phyloP scores from a whole-genome alignment of 1,140 invertebrate genomes.

The Portunus trituberculatus region DNA sequence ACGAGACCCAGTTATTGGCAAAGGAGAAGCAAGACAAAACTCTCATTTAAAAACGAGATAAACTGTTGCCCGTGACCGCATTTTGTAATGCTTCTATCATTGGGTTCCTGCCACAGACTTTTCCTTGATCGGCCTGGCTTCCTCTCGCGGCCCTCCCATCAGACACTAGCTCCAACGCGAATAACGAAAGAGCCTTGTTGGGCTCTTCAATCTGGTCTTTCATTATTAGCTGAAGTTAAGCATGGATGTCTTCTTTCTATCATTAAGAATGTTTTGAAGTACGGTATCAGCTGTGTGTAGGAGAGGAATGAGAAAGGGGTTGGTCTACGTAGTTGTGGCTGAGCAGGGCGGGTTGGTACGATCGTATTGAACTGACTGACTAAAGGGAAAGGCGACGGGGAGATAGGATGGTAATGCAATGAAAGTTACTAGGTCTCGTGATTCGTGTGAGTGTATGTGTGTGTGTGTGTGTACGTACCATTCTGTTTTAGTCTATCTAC shows the following conservation, averaged over 20 bases:
- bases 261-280: too few relatives aligned
- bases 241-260: too few relatives aligned
- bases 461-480: not conserved
- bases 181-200: too few relatives aligned
- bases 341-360: not conserved
- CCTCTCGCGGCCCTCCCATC: not conserved
- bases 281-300: too few relatives aligned
- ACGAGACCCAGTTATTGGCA: not conserved
- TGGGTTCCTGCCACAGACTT: not conserved
- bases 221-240: too few relatives aligned
- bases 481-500: not conserved
- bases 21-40: not conserved
- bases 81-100: not conserved
- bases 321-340: not conserved
- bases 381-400: not conserved
- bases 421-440: not conserved
- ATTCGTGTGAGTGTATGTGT: constrained; percentile 13
- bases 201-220: too few relatives aligned
- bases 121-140: not conserved
- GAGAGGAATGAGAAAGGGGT: too few relatives aligned
- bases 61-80: not conserved
- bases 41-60: not conserved
- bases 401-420: not conserved
- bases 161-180: too few relatives aligned
- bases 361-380: not conserved